phyloP scores from a whole-genome alignment of 2,797 vertebrate genomes.

The Myoxocephalus aenaeus region DNA sequence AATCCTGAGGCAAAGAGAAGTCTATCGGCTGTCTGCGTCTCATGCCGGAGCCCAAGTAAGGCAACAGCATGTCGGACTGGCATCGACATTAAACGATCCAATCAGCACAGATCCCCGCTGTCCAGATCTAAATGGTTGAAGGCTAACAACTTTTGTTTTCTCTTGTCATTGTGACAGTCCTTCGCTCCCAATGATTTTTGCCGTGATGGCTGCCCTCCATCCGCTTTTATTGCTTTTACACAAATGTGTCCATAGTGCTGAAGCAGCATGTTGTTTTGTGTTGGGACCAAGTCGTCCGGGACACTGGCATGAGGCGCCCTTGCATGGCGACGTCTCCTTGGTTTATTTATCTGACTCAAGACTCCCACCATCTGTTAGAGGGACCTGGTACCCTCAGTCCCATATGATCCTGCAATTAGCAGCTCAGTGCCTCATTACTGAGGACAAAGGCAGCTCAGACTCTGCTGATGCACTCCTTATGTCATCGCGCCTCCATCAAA shows the following conservation, averaged over 20 bases:
- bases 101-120: constrained; percentile 35
- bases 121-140: constrained; percentile 37
- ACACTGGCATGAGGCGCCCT: constrained; percentile 22
- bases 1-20: constrained; percentile 28
- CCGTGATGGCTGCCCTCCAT: background rate
- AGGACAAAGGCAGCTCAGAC: constrained; percentile 37
- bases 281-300: constrained; percentile 11
- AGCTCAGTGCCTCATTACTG: constrained; percentile 48
- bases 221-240: constrained; percentile 5
- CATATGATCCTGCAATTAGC: constrained; percentile 65
- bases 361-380: constrained; percentile 68
- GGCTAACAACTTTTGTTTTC: constrained; percentile 13
- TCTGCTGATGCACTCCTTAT: constrained; percentile 21
- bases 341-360: constrained; percentile 63
- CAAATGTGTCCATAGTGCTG: constrained; percentile 24
- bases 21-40: constrained; percentile 27
- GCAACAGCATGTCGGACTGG: constrained; percentile 34
- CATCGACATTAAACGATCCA: constrained; percentile 26
- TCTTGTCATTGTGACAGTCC: constrained; percentile 9
- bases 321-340: constrained; percentile 13
- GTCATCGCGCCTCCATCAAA: constrained; percentile 30
- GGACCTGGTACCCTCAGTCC: constrained; percentile 43
- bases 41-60: constrained; percentile 27
- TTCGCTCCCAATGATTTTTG: background rate
- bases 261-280: constrained; percentile 11